These are phyloP conservation scores for Labeo calbasu DNA, from an alignment of 2,797 vertebrate species.

Conservation along the genomic window DNA sequence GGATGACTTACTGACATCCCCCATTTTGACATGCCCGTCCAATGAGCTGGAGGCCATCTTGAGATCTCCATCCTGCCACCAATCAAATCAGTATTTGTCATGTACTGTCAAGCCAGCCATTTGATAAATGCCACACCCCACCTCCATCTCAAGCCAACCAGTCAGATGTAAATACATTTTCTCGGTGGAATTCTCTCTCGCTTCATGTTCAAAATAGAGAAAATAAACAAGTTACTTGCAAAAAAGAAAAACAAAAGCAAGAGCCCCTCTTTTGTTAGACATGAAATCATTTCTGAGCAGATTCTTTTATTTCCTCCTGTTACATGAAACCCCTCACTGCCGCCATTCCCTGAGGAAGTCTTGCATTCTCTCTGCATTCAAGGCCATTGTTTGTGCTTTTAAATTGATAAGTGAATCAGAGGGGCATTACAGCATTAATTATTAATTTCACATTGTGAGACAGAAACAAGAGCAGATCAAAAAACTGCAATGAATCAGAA, in stretches of 20 bases:
- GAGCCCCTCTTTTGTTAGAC: conserved; percentile 34
- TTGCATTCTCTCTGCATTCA: conserved; percentile 58
- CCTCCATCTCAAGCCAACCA: conserved; percentile 39
- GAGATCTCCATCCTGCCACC: conserved; percentile 55
- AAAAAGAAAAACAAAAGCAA: not conserved
- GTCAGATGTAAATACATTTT: conserved; percentile 14
- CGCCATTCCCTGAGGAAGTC: conserved; percentile 59
- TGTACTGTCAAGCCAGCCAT: conserved; percentile 35
- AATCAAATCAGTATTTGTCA: conserved; percentile 63
- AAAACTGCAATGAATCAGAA: conserved; percentile 73
- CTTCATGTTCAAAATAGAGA: conserved; percentile 23
- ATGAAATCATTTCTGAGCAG: conserved; percentile 65
- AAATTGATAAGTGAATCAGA: conserved; percentile 76
- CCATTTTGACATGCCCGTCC: conserved; percentile 22
- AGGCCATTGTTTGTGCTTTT: conserved; percentile 72
- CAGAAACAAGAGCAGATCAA: conserved; percentile 68
- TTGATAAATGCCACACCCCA: conserved; percentile 53
- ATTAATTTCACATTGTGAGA: conserved; percentile 74
- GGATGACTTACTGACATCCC: conserved; percentile 14
- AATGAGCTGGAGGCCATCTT: conserved; percentile 29
- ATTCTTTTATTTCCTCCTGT: conserved; percentile 67
- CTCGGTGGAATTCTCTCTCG: conserved; percentile 10
- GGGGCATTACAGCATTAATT: conserved; percentile 72
- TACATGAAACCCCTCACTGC: conserved; percentile 57
- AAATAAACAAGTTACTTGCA: conserved; percentile 54